Conservation (phyloP, 2,888 invertebrate genomes). For the Callosobruchus maculatus region DNA sequence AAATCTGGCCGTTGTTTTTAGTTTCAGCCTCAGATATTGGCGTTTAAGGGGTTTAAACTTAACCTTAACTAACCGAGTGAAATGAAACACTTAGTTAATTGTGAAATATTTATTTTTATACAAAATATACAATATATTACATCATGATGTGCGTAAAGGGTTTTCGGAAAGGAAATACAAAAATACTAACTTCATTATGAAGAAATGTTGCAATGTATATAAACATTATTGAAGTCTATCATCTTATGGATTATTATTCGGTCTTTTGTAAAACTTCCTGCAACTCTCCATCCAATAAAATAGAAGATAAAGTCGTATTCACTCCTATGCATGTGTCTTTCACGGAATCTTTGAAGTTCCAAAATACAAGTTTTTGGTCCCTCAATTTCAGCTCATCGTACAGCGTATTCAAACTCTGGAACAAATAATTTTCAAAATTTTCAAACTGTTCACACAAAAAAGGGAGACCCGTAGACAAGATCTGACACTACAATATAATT, state of each 20-base stretch:
- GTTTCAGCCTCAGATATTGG: too few relatives aligned
- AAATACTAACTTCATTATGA: background rate
- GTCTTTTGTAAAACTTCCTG: background rate
- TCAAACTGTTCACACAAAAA: too few relatives aligned
- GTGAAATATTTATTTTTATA: background rate
- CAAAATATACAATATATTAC: background rate
- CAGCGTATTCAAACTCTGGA: conserved; percentile 56
- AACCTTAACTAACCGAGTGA: too few relatives aligned
- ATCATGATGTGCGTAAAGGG: background rate
- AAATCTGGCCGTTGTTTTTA: too few relatives aligned
- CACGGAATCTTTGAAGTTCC: conserved; percentile 46
- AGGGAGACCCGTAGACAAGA: too few relatives aligned
- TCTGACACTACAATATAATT: too few relatives aligned
- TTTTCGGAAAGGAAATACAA: background rate
- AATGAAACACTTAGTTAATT: too few relatives aligned
- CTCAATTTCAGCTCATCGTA: conserved; percentile 52
- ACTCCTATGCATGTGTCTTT: conserved; percentile 44
- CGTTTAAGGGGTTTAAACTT: too few relatives aligned
- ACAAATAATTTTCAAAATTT: too few relatives aligned
- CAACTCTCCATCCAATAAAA: background rate
- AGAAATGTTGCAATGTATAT: background rate
- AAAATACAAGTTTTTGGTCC: conserved; percentile 52
- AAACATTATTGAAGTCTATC: background rate
- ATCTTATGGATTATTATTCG: background rate
- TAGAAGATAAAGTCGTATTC: conserved; percentile 15